Evolutionary conservation across 64 coral and sea anemone species (phyloP).

Genomic region (Montipora capricornis): DNA sequence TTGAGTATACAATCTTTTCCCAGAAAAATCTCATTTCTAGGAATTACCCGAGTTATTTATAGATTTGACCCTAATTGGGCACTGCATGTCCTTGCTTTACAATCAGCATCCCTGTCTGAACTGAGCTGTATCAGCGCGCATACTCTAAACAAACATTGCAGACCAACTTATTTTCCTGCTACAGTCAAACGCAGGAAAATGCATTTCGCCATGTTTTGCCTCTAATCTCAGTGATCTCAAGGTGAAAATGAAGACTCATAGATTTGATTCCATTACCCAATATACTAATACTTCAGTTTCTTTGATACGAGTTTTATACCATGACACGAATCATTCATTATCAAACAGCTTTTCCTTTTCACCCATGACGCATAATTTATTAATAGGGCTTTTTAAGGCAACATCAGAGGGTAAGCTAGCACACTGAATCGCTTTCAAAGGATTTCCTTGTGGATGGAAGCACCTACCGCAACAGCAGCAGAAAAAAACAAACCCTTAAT

Average conservation of each 20-base stretch:
- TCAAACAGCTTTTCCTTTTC: constrained; percentile 13
- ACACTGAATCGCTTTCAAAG: constrained; percentile 15
- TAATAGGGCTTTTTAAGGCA: background rate
- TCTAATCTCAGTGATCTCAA: background rate
- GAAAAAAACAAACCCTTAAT: background rate
- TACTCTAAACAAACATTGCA: constrained; percentile 1
- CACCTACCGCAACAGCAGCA: background rate
- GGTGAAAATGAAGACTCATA: background rate
- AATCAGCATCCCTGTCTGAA: background rate
- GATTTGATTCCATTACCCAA: background rate
- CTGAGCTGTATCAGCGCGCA: background rate
- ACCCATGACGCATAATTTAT: constrained; percentile 5
- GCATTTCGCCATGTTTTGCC: background rate
- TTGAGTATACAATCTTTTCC: background rate
- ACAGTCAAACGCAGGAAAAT: constrained; percentile 20
- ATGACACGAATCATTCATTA: constrained; percentile 21
- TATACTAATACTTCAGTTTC: background rate
- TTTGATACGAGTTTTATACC: background rate
- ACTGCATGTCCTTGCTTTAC: background rate
- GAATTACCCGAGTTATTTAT: constrained; percentile 8
- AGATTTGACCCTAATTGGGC: background rate
- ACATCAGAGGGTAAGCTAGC: background rate
- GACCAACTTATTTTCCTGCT: background rate
- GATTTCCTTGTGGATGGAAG: background rate
- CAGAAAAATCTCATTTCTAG: background rate